Base-by-base conservation (phyloP, 2,113 vertebrate genomes). In the Pteropus alecto region DNA sequence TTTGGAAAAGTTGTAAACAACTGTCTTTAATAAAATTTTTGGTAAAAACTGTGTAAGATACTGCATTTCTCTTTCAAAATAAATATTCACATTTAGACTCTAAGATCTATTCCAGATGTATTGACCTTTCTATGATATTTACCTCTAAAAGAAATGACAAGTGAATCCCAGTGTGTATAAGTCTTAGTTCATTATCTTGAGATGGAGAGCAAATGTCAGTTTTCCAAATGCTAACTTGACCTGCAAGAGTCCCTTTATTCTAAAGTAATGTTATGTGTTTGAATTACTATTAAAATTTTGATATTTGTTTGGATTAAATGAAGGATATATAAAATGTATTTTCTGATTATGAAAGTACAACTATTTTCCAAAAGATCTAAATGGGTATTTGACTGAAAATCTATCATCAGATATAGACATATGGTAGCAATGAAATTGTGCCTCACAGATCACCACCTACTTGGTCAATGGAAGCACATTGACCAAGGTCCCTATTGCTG, bases 121-220 rank as follows among this genome's bases (percentile, higher is more conserved):
- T 82, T 98, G 98, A 98, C 97, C 97, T 98, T 98, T 97, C 96
- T 46, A 68, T 78, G 93, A 74, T 97, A 97, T 98, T 98, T 98
- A 79, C 84, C 94, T 98, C 73, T 81, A 78, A 87, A 97, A 93
- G 30, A 92, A 83, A 97, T 84, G 93, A 88, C 95, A 98, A 82
- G 95, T 92, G 46, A 98, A 78, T 58, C 60, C 67, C 92, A 90
- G 90, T 63, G 61, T 73, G 16, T 79, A 16, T 96, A 91, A 3
- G 10, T 82, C 93, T 97, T 46, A 95, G 97, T 86, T 83, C 41
- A 51, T 81, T 96, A 90, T n/a, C 68, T 87, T 97, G 71, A 97
- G 46, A 65, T 87, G 93, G 97, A 97, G 92, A 96, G 96, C 97
- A 97, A 87, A 83, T 93, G 93, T 93, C 94, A 90, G 87, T 89